Conservation (phyloP, 2,888 invertebrate genomes). For the Drosophila peninsularis region DNA sequence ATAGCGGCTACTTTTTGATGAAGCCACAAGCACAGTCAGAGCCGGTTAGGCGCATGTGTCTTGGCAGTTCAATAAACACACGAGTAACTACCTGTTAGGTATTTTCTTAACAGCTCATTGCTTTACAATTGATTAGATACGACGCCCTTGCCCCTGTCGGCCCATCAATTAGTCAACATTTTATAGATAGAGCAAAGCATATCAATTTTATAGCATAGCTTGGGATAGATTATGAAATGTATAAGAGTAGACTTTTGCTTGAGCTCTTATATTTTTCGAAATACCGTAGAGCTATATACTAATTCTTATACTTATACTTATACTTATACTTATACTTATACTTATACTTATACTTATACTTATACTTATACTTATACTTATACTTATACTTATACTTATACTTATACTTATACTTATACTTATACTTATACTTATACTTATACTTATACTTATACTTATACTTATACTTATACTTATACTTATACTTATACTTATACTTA, state of each 20-base stretch:
- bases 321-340: neutral
- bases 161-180: constrained; percentile 51
- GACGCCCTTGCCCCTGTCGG: constrained; percentile 33
- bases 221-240: neutral
- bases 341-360: neutral
- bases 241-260: neutral
- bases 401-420: neutral
- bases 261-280: neutral
- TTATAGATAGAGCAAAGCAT: constrained; percentile 8
- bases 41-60: neutral
- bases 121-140: constrained; percentile 63
- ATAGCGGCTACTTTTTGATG: constrained; percentile 60
- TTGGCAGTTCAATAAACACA: constrained; percentile 37
- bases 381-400: neutral
- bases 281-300: no score
- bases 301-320: neutral
- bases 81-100: constrained; percentile 49
- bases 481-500: neutral
- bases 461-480: neutral
- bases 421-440: neutral
- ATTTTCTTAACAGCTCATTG: constrained; percentile 35
- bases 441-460: neutral
- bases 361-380: neutral
- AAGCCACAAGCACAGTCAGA: neutral
- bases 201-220: neutral